Evolutionary conservation across 2,888 invertebrate genomes (phyloP).

Genomic region (Abscondita cerata): DNA sequence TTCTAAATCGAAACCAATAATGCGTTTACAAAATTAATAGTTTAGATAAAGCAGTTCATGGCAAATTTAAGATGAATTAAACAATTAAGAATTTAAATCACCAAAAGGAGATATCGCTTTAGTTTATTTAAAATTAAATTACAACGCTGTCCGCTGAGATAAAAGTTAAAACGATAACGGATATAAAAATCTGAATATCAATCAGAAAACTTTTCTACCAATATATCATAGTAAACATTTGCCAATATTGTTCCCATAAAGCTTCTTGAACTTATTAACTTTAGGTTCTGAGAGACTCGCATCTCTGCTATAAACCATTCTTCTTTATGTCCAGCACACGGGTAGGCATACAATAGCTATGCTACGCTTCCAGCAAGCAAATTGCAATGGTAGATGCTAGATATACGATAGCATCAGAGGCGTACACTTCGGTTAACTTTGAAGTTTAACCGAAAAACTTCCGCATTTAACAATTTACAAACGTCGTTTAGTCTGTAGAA

Average conservation of each 20-base stretch:
- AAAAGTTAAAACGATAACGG: not conserved
- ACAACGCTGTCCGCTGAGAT: no score
- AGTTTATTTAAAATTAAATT: no score
- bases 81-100: no score
- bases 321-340: constrained; percentile 48
- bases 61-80: no score
- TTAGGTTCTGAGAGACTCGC: constrained; percentile 34
- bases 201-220: constrained; percentile 25
- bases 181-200: constrained; percentile 21
- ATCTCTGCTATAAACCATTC: constrained; percentile 46
- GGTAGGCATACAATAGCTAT: constrained; percentile 44
- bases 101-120: no score
- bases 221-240: constrained; percentile 34
- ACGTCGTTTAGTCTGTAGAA: no score
- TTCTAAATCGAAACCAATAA: no score
- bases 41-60: no score
- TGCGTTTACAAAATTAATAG: no score
- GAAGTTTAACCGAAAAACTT: constrained; percentile 4
- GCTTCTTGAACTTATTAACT: constrained; percentile 35
- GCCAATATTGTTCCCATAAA: constrained; percentile 35
- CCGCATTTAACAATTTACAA: not conserved
- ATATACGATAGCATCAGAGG: constrained; percentile 32
- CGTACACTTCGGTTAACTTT: constrained; percentile 10
- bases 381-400: constrained; percentile 39
- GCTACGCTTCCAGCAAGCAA: constrained; percentile 44